Evolutionary conservation across 2,888 invertebrate species (phyloP).

Genomic region (Therioaphis trifolii): DNA sequence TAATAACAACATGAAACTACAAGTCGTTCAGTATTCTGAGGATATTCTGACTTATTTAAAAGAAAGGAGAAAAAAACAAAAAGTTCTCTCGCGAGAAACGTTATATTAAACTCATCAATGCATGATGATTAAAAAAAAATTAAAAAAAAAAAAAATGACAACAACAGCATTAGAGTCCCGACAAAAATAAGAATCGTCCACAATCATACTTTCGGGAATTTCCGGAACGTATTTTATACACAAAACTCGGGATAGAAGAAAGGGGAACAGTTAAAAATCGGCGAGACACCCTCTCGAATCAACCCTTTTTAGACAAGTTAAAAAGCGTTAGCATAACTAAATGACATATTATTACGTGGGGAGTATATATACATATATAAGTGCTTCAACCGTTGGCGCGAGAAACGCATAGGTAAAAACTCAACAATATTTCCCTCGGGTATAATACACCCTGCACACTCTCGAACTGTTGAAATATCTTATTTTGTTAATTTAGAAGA

Average conservation of each 20-base stretch:
- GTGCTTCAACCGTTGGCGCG: neutral
- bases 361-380: neutral
- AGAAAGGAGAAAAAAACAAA: too few species aligned
- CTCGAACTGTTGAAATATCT: constrained; percentile 13
- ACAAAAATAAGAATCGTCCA: too few species aligned
- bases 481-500: constrained; percentile 29
- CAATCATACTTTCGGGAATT: neutral
- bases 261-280: neutral
- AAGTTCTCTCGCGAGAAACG: too few species aligned
- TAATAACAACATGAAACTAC: too few species aligned
- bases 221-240: neutral
- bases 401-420: neutral
- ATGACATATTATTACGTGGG: neutral
- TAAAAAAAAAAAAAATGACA: too few species aligned
- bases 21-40: too few species aligned
- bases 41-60: too few species aligned
- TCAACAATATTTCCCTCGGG: constrained; percentile 31
- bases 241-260: neutral
- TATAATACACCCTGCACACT: neutral
- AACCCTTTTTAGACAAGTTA: neutral
- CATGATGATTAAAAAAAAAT: too few species aligned
- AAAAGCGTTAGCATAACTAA: neutral
- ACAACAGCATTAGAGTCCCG: too few species aligned
- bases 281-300: neutral
- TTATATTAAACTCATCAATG: too few species aligned